These are phyloP conservation scores for Dascyllus trimaculatus DNA, from an alignment of 2,113 vertebrate species.

Conservation along the genomic window DNA sequence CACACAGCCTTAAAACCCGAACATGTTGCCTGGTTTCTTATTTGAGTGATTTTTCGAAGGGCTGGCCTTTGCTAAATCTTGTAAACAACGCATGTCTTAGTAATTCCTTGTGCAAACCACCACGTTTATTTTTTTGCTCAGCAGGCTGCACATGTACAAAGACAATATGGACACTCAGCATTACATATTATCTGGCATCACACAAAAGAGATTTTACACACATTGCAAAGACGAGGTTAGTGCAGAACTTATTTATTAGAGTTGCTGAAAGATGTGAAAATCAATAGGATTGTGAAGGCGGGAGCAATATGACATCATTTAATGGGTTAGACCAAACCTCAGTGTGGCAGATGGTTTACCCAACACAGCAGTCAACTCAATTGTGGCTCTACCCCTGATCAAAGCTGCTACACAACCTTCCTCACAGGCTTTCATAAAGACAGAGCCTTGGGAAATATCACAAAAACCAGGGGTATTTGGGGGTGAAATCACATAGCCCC, in stretches of 20 bases:
- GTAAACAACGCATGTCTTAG: background rate
- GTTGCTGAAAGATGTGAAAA: slow-evolving; percentile 25
- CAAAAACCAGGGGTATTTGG: slow-evolving; percentile 34
- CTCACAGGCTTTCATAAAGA: slow-evolving; percentile 40
- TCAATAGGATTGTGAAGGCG: slow-evolving; percentile 7
- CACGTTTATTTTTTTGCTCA: slow-evolving; percentile 8
- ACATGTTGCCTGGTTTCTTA: background rate
- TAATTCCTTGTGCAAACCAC: slow-evolving; percentile 7
- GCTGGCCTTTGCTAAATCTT: background rate
- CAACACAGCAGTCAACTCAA: slow-evolving; percentile 44
- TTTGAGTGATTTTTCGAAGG: slow-evolving; percentile 7
- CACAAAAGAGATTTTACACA: background rate
- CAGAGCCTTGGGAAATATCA: slow-evolving; percentile 38
- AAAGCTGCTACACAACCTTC: slow-evolving; percentile 50
- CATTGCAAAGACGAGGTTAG: background rate
- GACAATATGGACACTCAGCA: background rate
- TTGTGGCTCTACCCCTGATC: slow-evolving; percentile 46
- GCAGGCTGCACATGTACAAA: background rate
- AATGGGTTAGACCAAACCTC: slow-evolving; percentile 19
- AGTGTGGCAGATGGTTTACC: slow-evolving; percentile 50
- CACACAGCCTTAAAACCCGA: background rate
- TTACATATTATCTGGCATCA: background rate
- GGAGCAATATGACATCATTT: slow-evolving; percentile 19
- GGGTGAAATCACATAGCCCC: slow-evolving; percentile 21
- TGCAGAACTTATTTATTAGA: slow-evolving; percentile 13